These are phyloP conservation scores for Scelioninae gen. 1 DNA, from an alignment of 2,888 invertebrate genomes.

Conservation along the genomic window DNA sequence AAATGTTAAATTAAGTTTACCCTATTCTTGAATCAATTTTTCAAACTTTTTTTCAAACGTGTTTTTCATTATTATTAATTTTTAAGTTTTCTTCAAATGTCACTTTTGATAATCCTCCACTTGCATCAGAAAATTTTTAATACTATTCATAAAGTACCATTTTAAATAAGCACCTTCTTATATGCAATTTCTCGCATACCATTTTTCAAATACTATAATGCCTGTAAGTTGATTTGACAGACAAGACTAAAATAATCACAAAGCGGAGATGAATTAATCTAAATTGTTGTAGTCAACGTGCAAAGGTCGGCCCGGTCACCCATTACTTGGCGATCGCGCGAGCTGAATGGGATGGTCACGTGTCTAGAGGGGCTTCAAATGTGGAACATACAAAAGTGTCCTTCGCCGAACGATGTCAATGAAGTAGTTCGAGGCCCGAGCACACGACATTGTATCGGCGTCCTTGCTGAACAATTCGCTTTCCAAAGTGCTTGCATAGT, in stretches of 20 bases:
- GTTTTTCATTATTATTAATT: too few relatives aligned
- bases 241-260: conserved; percentile 8
- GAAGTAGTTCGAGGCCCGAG: conserved; percentile 71
- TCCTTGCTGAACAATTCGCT: conserved; percentile 58
- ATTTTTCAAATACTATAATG: too few relatives aligned
- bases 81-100: too few relatives aligned
- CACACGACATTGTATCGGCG: conserved; percentile 61
- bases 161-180: too few relatives aligned
- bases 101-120: too few relatives aligned
- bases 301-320: conserved; percentile 63
- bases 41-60: too few relatives aligned
- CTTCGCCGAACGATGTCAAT: conserved; percentile 77
- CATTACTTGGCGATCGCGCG: conserved; percentile 67
- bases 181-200: too few relatives aligned
- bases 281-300: conserved; percentile 19
- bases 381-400: conserved; percentile 76
- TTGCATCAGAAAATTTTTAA: too few relatives aligned
- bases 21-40: too few relatives aligned
- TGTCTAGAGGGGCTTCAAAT: conserved; percentile 70
- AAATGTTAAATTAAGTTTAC: too few relatives aligned
- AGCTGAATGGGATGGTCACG: conserved; percentile 74
- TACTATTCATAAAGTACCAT: too few relatives aligned
- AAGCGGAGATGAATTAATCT: conserved; percentile 24
- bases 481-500: conserved; percentile 56
- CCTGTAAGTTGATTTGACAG: neutral